These are phyloP conservation scores for Brachyistius frenatus DNA, from an alignment of 2,113 vertebrate genomes.

Conservation along the genomic window DNA sequence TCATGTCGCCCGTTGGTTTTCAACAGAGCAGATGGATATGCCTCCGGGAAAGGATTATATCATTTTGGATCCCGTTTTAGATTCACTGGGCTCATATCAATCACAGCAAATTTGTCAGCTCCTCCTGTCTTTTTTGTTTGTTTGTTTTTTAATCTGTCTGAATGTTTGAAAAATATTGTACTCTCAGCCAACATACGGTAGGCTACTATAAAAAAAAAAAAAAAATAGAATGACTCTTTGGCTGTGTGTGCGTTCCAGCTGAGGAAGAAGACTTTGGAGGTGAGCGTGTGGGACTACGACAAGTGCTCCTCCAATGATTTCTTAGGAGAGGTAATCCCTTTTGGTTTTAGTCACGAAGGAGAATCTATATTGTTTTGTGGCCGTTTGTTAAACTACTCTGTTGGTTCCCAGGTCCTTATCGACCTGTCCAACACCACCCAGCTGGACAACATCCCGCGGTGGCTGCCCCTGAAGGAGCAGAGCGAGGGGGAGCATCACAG, in stretches of 20 bases:
- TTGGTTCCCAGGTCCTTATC: constrained; percentile 89
- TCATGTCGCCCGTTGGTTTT: constrained; percentile 29
- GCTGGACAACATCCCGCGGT: constrained; percentile 93
- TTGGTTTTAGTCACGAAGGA: not conserved
- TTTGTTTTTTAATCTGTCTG: not conserved
- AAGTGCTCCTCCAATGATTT: constrained; percentile 98
- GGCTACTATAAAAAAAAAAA: not conserved
- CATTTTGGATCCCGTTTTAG: constrained; percentile 48
- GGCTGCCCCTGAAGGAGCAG: constrained; percentile 96
- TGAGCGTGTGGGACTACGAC: constrained; percentile 99
- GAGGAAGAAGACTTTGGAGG: constrained; percentile 98
- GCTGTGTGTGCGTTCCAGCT: constrained; percentile 85
- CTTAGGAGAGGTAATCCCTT: constrained; percentile 92
- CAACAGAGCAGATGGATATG: constrained; percentile 42
- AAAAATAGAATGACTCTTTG: not conserved
- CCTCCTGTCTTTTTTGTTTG: not conserved
- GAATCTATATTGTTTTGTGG: not conserved
- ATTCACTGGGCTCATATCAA: constrained; percentile 37
- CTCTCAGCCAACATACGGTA: not conserved
- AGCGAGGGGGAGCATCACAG: constrained; percentile 93
- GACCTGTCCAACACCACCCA: constrained; percentile 92
- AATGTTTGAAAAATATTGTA: not conserved
- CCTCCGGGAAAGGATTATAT: constrained; percentile 44
- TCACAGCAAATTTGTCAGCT: not conserved
- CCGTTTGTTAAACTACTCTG: not conserved